Conservation (phyloP, 2,888 invertebrate species). For the Cremastinae sp. region DNA sequence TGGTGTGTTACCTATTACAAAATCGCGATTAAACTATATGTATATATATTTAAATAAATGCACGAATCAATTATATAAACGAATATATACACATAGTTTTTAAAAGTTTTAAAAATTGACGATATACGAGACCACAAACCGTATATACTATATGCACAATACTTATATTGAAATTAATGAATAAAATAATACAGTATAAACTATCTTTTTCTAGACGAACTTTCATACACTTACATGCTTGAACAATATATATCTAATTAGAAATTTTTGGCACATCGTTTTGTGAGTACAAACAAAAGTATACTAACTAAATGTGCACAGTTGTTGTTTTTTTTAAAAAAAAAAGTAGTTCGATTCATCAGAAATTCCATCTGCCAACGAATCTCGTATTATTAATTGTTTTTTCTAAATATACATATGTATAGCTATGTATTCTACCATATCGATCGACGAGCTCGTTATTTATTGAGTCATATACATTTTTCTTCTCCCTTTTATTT, state of each 20-base stretch:
- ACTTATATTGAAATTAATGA: neutral
- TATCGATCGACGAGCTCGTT: constrained; percentile 56
- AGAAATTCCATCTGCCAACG: constrained; percentile 15
- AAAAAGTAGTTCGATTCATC: constrained; percentile 5
- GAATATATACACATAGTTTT: constrained; percentile 27
- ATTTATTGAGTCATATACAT: constrained; percentile 54
- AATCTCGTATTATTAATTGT: constrained; percentile 26
- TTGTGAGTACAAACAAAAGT: constrained; percentile 1
- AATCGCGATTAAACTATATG: constrained; percentile 22
- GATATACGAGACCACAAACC: constrained; percentile 8
- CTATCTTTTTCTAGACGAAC: constrained; percentile 11
- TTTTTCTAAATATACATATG: constrained; percentile 36
- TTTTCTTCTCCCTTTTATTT: constrained; percentile 21
- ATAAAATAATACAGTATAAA: neutral
- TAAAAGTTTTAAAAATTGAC: constrained; percentile 15
- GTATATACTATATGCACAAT: neutral
- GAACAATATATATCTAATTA: constrained; percentile 10
- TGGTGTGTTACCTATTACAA: constrained; percentile 6
- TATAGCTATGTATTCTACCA: constrained; percentile 45
- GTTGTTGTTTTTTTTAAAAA: too few relatives aligned
- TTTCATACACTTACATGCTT: neutral
- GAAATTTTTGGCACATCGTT: constrained; percentile 54
- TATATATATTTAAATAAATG: constrained; percentile 15
- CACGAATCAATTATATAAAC: too few relatives aligned
- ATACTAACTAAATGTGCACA: neutral